Evolutionary conservation across 1,140 invertebrate species (phyloP), one percentile per base, ranked within the genome.

Genomic region (Pseudachorutes palmiensis): DNA sequence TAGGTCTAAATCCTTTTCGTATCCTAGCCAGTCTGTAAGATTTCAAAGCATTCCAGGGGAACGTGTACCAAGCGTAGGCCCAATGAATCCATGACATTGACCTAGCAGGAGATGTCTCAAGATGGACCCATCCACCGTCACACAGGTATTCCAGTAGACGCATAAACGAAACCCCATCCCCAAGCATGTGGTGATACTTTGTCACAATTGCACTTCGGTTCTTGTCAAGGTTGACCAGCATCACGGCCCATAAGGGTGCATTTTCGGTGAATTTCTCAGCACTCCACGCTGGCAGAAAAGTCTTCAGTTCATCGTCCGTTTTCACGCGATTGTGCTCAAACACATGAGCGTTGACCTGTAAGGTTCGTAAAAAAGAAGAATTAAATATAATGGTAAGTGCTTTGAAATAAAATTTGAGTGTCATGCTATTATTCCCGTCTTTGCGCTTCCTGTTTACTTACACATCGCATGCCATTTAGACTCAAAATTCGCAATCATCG

Each of bases 161-260:
- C 72, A 74, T 74, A 31, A 70, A 74, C 2, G 68, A 70, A 1
- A 74, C 70, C 12, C 72, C 72, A 65, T 74, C 72, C 19, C 65
- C 70, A 33, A 69, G 48, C 62, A 74, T 58, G 32, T 74, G 72
- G 65, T 74, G 72, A 29, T 70, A 41, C 62, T 71, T 71, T 24
- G 68, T 65, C 9, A 74, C 64, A 0, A 71, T 28, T 1, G 72
- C 72, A 2, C 70, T 71, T n/a, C 68, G 30, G 30, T 65, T 57
- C 0, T 51, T 65, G 26, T 60, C 64, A 58, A 74, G 28, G 9
- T 58, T 62, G 22, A 71, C 28, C 28, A 74, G 60, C 29, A 65
- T 62, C 5, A 68, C 29, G 14, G 26, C 66, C 72, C 72, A 74
- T 16, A 74, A 36, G 1, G 72, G 70, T 57, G 19, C 57, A 24